Base-by-base conservation (phyloP, 2,888 invertebrate species). In the Calameuta idolon region DNA sequence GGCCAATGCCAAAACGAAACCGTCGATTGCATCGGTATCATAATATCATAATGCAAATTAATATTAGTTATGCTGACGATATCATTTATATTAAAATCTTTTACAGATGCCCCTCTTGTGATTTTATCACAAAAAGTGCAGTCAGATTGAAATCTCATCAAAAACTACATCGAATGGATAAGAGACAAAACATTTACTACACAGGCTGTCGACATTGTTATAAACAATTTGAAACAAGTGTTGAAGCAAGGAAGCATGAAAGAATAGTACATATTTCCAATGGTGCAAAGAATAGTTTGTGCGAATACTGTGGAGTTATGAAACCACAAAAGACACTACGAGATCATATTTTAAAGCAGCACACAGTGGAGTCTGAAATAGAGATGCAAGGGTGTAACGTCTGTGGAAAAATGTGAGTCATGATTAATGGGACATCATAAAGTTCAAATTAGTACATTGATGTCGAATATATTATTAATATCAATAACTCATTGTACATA, bases 361-460 rank as follows among this genome's bases (percentile, higher is more conserved):
- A 78, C 31, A 78, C 78, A 15, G 75, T 75, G 11, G 75, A 78
- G 34, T 75, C 75, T 11, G 75, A 75, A 35, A 75, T 78, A 37
- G 78, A 78, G 40, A 78, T 76, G 78, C 78, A 78, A 69, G 75
- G 35, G 69, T 78, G 78, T 69, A 55, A 78, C n/a, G 37, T 78
- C 34, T 78, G 78, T 55, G 78, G 75, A 12, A 78, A 78, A 76
- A 75, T 75, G 78, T 78, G 40, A 34, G 78, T 71, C 15, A 40
- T 34, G 1, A 55, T 23, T 55, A 55, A 55, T 55, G 55, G 55
- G 5, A 55, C 9, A 55, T 55, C 55, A 9, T 23, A 23, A 55
- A 55, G 55, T 15, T 55, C 55, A 55, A 55, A 55, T 23, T 23
- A 5, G 55, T 55, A 9, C 23, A 23, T 23, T 55, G 40, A 40